Conservation (phyloP, 1,140 invertebrate genomes). For the Drosophila santomea region DNA sequence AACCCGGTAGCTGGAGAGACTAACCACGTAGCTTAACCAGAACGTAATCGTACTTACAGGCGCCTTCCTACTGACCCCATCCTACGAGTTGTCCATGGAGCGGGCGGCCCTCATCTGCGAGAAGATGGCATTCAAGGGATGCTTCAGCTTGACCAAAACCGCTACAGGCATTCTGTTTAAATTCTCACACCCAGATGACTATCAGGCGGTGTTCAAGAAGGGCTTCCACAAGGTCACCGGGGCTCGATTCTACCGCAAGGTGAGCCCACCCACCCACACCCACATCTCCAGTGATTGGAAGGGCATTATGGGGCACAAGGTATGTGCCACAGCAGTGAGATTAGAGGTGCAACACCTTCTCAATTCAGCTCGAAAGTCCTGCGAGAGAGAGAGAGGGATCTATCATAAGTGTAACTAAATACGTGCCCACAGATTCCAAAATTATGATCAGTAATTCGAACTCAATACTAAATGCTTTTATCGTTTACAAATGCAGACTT, state of each 20-base stretch:
- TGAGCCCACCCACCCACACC: conserved; percentile 77
- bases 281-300: conserved; percentile 18
- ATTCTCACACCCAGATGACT: conserved; percentile 93
- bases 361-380: not conserved
- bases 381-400: not conserved
- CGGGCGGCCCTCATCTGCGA: conserved; percentile 93
- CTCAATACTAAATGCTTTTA: not conserved
- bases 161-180: conserved; percentile 95
- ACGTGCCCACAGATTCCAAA: not conserved
- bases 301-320: conserved; percentile 7
- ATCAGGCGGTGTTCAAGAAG: conserved; percentile 93
- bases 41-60: conserved; percentile 81
- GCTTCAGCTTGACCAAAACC: conserved; percentile 93
- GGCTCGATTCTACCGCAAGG: conserved; percentile 91
- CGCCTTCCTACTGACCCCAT: conserved; percentile 93
- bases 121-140: conserved; percentile 93
- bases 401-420: conserved; percentile 11
- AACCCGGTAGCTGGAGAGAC: conserved; percentile 1
- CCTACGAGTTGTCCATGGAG: conserved; percentile 92
- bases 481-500: not conserved
- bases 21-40: conserved; percentile 36
- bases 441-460: not conserved
- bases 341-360: conserved; percentile 4
- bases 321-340: not conserved
- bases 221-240: conserved; percentile 93